Percentiles rank a stretch among this genome's conserved stretches.
These are phyloP conservation scores for Temnothorax longispinosus DNA, from an alignment of 1,140 invertebrate species.

Conservation along the genomic window DNA sequence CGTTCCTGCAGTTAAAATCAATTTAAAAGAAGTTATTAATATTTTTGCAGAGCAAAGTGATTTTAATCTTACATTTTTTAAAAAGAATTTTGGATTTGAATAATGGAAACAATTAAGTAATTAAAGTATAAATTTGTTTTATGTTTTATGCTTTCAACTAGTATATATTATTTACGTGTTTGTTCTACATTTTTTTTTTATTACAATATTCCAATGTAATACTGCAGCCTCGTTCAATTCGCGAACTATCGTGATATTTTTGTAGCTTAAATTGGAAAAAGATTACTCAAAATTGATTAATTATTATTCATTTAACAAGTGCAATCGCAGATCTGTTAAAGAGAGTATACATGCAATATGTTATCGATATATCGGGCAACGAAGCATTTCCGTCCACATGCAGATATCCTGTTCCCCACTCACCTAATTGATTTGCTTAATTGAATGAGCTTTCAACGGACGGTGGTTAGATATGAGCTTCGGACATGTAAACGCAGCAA, in stretches of 20 bases:
- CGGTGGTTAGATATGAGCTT: slow-evolving; percentile 23
- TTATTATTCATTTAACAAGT: neutral
- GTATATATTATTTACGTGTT: neutral
- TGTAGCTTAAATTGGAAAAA: neutral
- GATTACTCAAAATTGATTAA: slow-evolving; percentile 22
- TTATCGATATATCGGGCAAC: slow-evolving; percentile 26
- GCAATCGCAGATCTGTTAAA: slow-evolving; percentile 12
- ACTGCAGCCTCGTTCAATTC: neutral
- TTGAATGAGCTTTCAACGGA: slow-evolving; percentile 49
- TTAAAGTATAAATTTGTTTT: neutral
- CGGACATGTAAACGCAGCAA: slow-evolving; percentile 14
- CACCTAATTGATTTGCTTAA: slow-evolving; percentile 51
- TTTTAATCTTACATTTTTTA: neutral
- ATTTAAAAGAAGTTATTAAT: neutral
- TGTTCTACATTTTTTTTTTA: neutral
- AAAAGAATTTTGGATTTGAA: neutral
- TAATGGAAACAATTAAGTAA: neutral
- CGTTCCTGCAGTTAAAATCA: neutral
- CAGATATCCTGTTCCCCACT: slow-evolving; percentile 21
- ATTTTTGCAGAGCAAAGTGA: neutral
- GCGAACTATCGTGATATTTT: neutral
- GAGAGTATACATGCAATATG: neutral
- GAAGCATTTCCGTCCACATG: slow-evolving; percentile 35
- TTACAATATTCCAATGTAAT: neutral
- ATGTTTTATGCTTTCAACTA: neutral